Evolutionary conservation across 2,888 invertebrate species (phyloP).

Genomic region (Patella pellucida): DNA sequence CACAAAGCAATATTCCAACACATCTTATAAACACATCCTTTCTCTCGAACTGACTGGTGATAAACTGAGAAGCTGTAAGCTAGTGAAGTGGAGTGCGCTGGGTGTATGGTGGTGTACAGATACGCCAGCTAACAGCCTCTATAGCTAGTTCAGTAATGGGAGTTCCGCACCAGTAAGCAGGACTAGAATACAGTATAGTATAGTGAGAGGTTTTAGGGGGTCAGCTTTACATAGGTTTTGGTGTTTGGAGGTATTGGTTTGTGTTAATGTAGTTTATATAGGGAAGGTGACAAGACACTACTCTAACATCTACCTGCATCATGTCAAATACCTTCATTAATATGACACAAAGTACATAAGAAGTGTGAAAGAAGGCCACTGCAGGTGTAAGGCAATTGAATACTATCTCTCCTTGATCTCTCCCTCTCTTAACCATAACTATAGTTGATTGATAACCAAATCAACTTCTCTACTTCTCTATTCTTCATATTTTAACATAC

Average conservation of each 20-base stretch:
- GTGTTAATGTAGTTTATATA: background rate
- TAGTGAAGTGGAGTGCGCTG: no score
- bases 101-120: no score
- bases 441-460: no score
- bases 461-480: no score
- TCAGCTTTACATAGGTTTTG: no score
- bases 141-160: background rate
- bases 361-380: background rate
- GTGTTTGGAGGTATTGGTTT: background rate
- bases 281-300: background rate
- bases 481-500: no score
- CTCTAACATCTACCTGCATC: background rate
- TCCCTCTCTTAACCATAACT: no score
- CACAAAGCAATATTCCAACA: constrained; percentile 6
- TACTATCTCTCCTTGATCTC: no score
- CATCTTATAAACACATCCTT: constrained; percentile 5
- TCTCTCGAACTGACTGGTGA: background rate
- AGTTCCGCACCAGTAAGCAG: constrained; percentile 7
- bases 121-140: background rate
- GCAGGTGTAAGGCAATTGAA: no score
- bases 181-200: background rate
- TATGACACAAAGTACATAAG: background rate
- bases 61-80: background rate
- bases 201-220: no score
- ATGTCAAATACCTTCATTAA: background rate